Conservation (phyloP, 2,888 invertebrate species). For the Thymelicus acteon region DNA sequence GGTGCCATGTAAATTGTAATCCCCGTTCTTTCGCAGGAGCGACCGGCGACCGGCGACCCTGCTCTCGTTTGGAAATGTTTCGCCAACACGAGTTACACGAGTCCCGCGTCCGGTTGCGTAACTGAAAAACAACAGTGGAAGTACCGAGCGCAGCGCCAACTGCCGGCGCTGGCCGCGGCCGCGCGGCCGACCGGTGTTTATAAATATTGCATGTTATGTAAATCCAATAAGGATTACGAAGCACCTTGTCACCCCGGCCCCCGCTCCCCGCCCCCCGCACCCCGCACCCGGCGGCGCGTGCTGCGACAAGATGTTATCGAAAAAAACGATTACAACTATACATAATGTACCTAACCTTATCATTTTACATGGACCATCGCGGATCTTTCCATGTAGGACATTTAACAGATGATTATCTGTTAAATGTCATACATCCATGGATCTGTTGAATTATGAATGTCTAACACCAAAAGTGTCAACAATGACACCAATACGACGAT, state of each 20-base stretch:
- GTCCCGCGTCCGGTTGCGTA: slow-evolving; percentile 12
- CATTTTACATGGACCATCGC: too few species aligned
- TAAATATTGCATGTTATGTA: slow-evolving; percentile 25
- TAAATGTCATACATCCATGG: too few species aligned
- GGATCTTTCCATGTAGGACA: too few species aligned
- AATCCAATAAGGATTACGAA: slow-evolving; percentile 33
- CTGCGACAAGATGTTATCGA: not conserved
- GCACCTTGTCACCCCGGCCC: slow-evolving; percentile 5
- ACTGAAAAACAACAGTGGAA: slow-evolving; percentile 21
- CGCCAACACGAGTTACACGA: not conserved
- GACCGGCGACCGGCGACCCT: not conserved
- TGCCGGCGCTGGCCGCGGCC: too few species aligned
- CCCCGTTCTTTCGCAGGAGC: slow-evolving; percentile 1
- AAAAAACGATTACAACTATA: too few species aligned
- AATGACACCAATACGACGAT: too few species aligned
- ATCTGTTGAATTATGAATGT: too few species aligned
- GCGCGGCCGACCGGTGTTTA: slow-evolving; percentile 3
- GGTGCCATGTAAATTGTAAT: not conserved
- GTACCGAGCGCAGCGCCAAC: not conserved
- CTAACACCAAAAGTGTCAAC: too few species aligned
- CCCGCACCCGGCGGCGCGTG: not conserved
- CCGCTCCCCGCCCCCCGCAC: not conserved
- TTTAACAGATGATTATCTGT: too few species aligned
- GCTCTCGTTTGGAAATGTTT: not conserved
- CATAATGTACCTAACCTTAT: too few species aligned